phyloP scores from a whole-genome alignment of 2,113 vertebrate genomes.

The Chionodraco myersi region DNA sequence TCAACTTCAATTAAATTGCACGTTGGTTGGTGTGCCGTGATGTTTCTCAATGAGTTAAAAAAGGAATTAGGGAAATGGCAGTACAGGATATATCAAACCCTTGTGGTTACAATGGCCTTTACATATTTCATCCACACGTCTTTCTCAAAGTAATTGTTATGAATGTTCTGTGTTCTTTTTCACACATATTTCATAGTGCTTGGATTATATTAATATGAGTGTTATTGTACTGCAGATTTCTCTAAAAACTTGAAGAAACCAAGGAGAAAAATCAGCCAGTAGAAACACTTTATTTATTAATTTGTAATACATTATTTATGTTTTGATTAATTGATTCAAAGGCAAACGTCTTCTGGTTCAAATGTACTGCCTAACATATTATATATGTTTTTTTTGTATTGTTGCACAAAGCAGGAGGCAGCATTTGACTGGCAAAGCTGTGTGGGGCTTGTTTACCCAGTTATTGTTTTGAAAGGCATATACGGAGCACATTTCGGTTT shows the following conservation, averaged over 20 bases:
- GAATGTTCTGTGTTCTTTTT: background rate
- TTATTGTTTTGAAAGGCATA: slow-evolving; percentile 67
- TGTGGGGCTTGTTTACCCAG: slow-evolving; percentile 32
- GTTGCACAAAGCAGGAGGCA: slow-evolving; percentile 11
- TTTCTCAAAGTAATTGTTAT: background rate
- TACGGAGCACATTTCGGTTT: slow-evolving; percentile 58
- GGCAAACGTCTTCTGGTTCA: slow-evolving; percentile 4
- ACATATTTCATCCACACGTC: too few relatives aligned
- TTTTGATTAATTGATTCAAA: background rate
- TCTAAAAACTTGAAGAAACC: background rate
- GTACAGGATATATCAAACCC: background rate
- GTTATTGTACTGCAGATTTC: background rate
- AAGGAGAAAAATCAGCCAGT: background rate
- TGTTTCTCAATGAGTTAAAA: background rate
- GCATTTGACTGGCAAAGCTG: slow-evolving; percentile 51
- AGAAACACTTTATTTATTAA: background rate
- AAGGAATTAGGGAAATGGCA: background rate
- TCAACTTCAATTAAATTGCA: slow-evolving; percentile 58
- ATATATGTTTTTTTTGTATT: slow-evolving; percentile 23
- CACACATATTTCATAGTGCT: background rate
- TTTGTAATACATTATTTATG: slow-evolving; percentile 3
- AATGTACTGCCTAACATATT: slow-evolving; percentile 6
- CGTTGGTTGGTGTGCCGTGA: background rate
- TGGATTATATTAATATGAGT: slow-evolving; percentile 8
- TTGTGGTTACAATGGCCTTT: background rate